A percentile compares a stretch with the other conserved stretches of the same genome.
These are phyloP conservation scores for Chondrilla cf. caribensis DNA, from an alignment of 37 sponge, comb jelly and placozoan genomes.

Conservation along the genomic window DNA sequence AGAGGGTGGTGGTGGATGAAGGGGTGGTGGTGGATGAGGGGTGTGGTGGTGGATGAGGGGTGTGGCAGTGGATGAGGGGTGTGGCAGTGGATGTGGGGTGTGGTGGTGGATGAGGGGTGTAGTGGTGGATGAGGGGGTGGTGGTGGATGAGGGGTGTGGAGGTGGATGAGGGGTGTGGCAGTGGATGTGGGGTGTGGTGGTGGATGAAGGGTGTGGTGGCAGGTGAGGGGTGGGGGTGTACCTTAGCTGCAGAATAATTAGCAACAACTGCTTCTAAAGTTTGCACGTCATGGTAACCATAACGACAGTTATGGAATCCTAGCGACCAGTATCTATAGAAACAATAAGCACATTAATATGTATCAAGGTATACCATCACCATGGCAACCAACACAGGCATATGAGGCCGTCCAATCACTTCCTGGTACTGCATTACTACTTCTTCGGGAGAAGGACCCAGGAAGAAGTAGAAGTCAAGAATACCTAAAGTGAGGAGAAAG, in stretches of 20 bases:
- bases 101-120: not conserved
- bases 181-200: not conserved
- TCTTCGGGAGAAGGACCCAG: constrained; percentile 57
- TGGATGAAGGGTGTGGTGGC: not conserved
- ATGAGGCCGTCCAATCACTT: constrained; percentile 64
- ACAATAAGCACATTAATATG: not conserved
- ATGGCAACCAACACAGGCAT: constrained; percentile 42
- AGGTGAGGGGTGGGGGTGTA: not conserved
- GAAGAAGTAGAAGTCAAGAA: constrained; percentile 75
- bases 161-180: too few relatives aligned
- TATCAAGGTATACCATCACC: not conserved
- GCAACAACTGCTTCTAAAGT: constrained; percentile 48
- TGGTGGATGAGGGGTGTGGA: not conserved
- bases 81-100: not conserved
- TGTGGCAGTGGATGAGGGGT: not conserved
- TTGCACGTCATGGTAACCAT: constrained; percentile 43
- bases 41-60: not conserved
- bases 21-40: not conserved
- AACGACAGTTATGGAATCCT: constrained; percentile 75
- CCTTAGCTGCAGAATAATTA: constrained; percentile 37
- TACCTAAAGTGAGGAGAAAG: constrained; percentile 16
- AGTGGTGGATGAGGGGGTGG: not conserved
- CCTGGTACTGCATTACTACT: constrained; percentile 60
- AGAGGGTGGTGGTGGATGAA: too few relatives aligned
- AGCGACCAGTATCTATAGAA: constrained; percentile 59